phyloP scores from a whole-genome alignment of 2,888 invertebrate species.

The Lasioglossum villosulum region DNA sequence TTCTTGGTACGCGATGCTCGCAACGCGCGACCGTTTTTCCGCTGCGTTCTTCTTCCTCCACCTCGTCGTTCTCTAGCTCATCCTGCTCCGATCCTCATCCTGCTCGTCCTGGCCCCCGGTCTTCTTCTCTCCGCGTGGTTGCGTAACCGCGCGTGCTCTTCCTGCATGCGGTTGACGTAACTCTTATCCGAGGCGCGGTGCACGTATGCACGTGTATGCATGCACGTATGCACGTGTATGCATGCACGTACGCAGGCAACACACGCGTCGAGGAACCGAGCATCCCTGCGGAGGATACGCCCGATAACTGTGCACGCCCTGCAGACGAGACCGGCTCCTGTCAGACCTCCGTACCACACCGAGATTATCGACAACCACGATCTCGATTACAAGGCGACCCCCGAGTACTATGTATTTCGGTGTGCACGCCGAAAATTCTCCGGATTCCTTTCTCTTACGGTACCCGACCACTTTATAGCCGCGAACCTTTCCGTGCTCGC shows the following conservation, averaged over 20 bases:
- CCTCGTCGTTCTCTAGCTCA: neutral
- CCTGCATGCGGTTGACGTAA: constrained; percentile 72
- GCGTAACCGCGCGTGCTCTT: constrained; percentile 66
- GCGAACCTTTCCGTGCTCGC: neutral
- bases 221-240: constrained; percentile 4
- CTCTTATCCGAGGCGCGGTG: constrained; percentile 59
- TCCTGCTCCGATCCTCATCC: neutral
- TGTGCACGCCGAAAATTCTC: constrained; percentile 56
- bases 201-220: constrained; percentile 33
- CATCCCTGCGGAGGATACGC: constrained; percentile 42
- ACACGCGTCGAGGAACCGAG: constrained; percentile 41
- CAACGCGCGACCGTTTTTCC: constrained; percentile 57
- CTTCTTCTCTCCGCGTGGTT: constrained; percentile 37
- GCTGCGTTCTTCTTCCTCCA: constrained; percentile 9
- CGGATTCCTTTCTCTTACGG: constrained; percentile 48
- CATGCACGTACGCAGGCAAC: constrained; percentile 20
- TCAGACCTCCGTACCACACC: constrained; percentile 39
- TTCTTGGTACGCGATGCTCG: constrained; percentile 65
- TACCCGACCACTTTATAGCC: neutral
- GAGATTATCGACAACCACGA: constrained; percentile 63
- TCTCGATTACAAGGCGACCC: constrained; percentile 60
- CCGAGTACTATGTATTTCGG: constrained; percentile 53
- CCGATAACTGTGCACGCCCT: constrained; percentile 70
- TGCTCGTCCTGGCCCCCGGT: neutral
- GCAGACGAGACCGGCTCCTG: constrained; percentile 37